A percentile compares a stretch with the other conserved stretches of the same genome.
Conservation (phyloP, 2,113 vertebrate species). For the Dolichallabes microphthalmus region DNA sequence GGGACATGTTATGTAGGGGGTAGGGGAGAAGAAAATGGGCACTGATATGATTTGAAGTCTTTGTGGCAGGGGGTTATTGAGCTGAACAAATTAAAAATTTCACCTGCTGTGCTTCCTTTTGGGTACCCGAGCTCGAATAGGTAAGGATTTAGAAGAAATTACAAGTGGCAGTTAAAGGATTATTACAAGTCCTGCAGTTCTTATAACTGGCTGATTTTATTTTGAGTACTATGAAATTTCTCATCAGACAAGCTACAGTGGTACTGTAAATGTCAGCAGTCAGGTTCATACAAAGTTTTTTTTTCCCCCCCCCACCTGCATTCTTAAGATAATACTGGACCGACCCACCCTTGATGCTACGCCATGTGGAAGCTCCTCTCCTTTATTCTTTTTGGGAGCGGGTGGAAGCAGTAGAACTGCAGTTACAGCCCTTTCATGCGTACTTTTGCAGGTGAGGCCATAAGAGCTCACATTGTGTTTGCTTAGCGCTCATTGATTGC, state of each 20-base stretch:
- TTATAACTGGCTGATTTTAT: background rate
- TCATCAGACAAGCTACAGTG: background rate
- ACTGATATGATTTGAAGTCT: conserved; percentile 11
- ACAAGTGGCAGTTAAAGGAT: background rate
- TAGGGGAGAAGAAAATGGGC: background rate
- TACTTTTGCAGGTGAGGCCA: conserved; percentile 31
- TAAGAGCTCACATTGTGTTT: conserved; percentile 27
- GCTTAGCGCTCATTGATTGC: conserved; percentile 43
- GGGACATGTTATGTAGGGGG: conserved; percentile 3
- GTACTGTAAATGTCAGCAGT: conserved; percentile 11
- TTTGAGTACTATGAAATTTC: background rate
- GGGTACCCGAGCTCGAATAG: background rate
- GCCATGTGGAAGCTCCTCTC: conserved; percentile 11
- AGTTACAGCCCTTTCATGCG: conserved; percentile 17
- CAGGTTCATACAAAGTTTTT: background rate
- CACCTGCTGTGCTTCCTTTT: background rate
- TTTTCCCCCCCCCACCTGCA: background rate
- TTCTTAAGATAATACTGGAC: background rate
- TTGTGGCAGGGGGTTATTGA: conserved; percentile 8
- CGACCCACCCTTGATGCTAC: conserved; percentile 14
- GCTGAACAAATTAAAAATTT: conserved; percentile 11
- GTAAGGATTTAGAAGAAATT: background rate
- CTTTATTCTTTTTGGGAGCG: conserved; percentile 17
- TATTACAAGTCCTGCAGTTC: background rate
- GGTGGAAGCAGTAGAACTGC: conserved; percentile 27